Conservation (phyloP, 2,888 invertebrate genomes). For the Drepana falcataria region DNA sequence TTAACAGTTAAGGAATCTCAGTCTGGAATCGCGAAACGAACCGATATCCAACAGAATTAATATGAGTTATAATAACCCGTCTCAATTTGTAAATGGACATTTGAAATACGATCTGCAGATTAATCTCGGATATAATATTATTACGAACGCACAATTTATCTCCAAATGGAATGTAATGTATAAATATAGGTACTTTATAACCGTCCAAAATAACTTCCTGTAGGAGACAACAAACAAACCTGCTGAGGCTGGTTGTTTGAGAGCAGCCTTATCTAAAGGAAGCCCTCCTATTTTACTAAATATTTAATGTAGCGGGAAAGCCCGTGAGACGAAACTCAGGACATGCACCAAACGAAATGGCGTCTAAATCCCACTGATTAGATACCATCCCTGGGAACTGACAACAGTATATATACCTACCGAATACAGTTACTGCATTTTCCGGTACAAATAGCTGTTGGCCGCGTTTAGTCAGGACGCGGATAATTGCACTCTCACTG, state of each 20-base stretch:
- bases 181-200: not conserved
- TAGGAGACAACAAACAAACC: not conserved
- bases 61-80: not conserved
- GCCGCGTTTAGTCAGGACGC: not conserved
- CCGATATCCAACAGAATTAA: not conserved
- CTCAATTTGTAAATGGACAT: not conserved
- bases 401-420: slow-evolving; percentile 53
- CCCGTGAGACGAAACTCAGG: slow-evolving; percentile 37
- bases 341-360: slow-evolving; percentile 56
- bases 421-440: slow-evolving; percentile 25
- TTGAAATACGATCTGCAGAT: not conserved
- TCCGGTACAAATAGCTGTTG: slow-evolving; percentile 33
- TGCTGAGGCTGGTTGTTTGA: slow-evolving; percentile 14
- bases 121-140: not conserved
- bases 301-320: slow-evolving; percentile 67
- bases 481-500: not conserved
- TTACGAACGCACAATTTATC: not conserved
- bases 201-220: not conserved
- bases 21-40: not conserved
- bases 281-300: slow-evolving; percentile 63
- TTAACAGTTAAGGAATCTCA: not conserved
- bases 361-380: slow-evolving; percentile 68
- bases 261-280: slow-evolving; percentile 61
- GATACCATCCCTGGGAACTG: slow-evolving; percentile 71
- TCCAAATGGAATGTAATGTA: not conserved